These are phyloP conservation scores for Tolmerus cingulatus DNA, from an alignment of 2,888 invertebrate genomes.

Conservation along the genomic window DNA sequence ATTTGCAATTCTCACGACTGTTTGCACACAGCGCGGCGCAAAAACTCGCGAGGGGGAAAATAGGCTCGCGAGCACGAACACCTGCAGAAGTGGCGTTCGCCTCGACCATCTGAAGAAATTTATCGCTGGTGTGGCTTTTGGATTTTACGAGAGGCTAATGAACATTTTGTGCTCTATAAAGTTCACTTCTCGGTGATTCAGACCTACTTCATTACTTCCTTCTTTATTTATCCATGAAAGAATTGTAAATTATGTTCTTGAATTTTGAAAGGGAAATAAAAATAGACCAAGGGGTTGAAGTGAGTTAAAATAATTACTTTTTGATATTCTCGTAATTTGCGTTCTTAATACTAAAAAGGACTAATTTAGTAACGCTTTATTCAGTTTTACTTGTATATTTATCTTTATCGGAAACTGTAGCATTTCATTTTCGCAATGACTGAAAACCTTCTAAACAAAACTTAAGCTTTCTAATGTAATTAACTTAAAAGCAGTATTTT, in stretches of 20 bases:
- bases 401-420: too few relatives aligned
- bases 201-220: background rate
- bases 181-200: background rate
- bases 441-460: too few relatives aligned
- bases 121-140: background rate
- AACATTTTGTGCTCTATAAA: background rate
- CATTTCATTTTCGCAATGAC: too few relatives aligned
- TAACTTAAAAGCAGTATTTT: too few relatives aligned
- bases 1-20: background rate
- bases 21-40: background rate
- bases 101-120: background rate
- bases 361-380: too few relatives aligned
- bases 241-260: background rate
- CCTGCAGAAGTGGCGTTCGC: background rate
- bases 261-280: background rate
- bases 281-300: background rate
- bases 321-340: too few relatives aligned
- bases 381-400: too few relatives aligned
- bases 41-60: background rate
- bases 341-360: too few relatives aligned
- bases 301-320: background rate
- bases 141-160: background rate
- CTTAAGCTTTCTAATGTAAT: too few relatives aligned
- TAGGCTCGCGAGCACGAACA: background rate
- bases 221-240: background rate